These are phyloP conservation scores for pig (Sus scrofa) DNA, from an alignment of 2,113 vertebrate species.

Conservation along the genomic window T2T-Sscrofa CM000822.6:70338501-70339000, in stretches of 20 bases:
- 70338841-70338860: neutral
- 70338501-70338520: neutral
- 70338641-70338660: neutral
- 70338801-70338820: too few species aligned
- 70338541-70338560: neutral
- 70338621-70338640: neutral
- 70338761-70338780: too few species aligned
- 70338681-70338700: too few species aligned
- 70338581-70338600: neutral
- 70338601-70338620: neutral
- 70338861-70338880: neutral
- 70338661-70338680: too few species aligned
- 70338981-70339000: neutral
- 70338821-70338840: neutral
- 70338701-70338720: too few species aligned
- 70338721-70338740: too few species aligned
- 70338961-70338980: neutral
- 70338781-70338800: too few species aligned
- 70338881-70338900: neutral
- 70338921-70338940: neutral
- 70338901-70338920: neutral
- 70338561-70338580: neutral
- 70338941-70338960: neutral
- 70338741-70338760: too few species aligned
- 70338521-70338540: neutral